These are phyloP conservation scores for Amphipyra tragopoginis DNA, from an alignment of 2,888 invertebrate genomes.

Conservation along the genomic window DNA sequence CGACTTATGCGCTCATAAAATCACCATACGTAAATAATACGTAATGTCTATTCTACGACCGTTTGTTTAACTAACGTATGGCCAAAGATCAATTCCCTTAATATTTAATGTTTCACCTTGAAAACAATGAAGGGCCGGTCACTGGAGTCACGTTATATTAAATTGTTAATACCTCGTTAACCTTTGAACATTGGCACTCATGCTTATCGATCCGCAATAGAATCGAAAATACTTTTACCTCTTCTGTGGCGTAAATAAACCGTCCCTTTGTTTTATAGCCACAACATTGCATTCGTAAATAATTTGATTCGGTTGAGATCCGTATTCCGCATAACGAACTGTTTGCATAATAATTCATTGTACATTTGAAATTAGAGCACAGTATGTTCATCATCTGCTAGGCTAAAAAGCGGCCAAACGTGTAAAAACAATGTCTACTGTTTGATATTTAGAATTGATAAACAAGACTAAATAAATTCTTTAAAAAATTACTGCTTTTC, in stretches of 20 bases:
- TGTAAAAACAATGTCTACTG: constrained; percentile 28
- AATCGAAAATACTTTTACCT: constrained; percentile 55
- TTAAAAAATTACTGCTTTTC: neutral
- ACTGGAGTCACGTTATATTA: constrained; percentile 67
- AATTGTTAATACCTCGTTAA: constrained; percentile 74
- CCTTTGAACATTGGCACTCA: constrained; percentile 67
- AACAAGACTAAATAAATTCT: constrained; percentile 22
- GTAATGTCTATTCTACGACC: constrained; percentile 37
- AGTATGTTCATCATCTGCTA: constrained; percentile 49
- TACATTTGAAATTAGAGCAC: constrained; percentile 50
- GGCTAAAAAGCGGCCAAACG: constrained; percentile 43
- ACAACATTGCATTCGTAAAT: constrained; percentile 27
- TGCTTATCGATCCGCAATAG: constrained; percentile 63
- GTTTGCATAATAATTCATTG: constrained; percentile 48
- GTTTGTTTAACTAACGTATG: constrained; percentile 32
- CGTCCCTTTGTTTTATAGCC: constrained; percentile 27
- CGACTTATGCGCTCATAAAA: constrained; percentile 47
- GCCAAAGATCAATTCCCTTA: constrained; percentile 50
- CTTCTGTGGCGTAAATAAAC: constrained; percentile 26
- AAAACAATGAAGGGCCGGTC: constrained; percentile 65
- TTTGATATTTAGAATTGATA: constrained; percentile 27
- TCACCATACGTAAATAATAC: too few species aligned
- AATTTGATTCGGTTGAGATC: constrained; percentile 35
- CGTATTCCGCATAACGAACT: constrained; percentile 33
- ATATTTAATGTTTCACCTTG: constrained; percentile 68